Conservation (phyloP, 2,888 invertebrate genomes). For the Minunthozetes semirufus region DNA sequence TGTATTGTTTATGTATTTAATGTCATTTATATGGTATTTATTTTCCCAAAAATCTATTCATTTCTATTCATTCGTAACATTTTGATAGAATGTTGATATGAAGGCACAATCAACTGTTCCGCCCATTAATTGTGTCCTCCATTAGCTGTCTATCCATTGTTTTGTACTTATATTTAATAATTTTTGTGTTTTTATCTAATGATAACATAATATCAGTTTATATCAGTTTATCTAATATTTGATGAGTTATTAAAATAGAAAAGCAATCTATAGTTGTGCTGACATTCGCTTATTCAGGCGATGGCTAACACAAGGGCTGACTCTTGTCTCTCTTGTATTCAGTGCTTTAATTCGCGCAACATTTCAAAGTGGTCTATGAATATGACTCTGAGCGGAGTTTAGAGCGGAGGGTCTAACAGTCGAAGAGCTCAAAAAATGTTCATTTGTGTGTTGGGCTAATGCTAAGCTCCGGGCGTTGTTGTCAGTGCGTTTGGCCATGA, state of each 20-base stretch:
- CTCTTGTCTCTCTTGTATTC: neutral
- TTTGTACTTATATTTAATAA: neutral
- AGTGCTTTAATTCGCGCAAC: neutral
- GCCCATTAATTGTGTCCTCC: slow-evolving; percentile 10
- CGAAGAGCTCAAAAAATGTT: neutral
- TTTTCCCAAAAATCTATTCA: neutral
- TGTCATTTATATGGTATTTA: neutral
- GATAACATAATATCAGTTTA: neutral
- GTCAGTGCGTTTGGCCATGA: neutral
- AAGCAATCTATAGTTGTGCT: neutral
- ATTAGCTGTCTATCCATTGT: neutral
- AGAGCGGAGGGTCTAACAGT: neutral
- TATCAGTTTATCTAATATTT: neutral
- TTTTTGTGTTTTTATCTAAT: neutral
- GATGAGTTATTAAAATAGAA: neutral
- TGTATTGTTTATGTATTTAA: neutral
- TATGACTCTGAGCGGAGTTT: neutral
- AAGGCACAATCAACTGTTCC: neutral
- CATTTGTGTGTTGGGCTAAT: neutral
- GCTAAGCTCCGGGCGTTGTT: neutral
- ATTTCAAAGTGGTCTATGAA: slow-evolving; percentile 1
- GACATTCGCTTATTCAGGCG: neutral
- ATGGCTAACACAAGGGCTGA: neutral
- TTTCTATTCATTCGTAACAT: neutral
- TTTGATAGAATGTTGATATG: neutral